A percentile compares a stretch with the other conserved stretches of the same genome.
phyloP scores from a whole-genome alignment of 2,797 vertebrate genomes.

The Pangasius krempfi region DNA sequence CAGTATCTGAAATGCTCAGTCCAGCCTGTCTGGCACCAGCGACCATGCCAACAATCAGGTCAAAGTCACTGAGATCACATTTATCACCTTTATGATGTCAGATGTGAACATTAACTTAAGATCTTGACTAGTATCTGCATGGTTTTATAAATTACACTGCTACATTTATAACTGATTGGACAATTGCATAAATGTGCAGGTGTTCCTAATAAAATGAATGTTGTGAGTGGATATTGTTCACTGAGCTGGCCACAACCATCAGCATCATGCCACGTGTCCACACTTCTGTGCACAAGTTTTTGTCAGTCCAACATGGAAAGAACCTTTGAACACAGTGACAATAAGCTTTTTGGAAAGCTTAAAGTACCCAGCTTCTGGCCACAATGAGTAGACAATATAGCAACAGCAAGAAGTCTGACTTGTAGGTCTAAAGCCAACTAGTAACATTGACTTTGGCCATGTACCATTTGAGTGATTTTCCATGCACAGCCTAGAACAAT shows the following conservation, averaged over 20 bases:
- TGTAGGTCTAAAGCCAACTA: slow-evolving; percentile 6
- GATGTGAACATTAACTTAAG: not conserved
- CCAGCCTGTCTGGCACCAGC: not conserved
- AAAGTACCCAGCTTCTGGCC: not conserved
- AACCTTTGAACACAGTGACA: not conserved
- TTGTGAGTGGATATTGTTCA: not conserved
- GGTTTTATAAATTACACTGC: not conserved
- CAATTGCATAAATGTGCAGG: not conserved
- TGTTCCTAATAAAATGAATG: not conserved
- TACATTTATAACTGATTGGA: not conserved
- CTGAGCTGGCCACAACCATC: not conserved
- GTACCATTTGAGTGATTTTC: not conserved
- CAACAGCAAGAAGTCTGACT: not conserved
- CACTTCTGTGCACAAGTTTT: not conserved
- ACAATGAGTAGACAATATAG: not conserved
- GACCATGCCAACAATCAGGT: not conserved
- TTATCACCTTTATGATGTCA: not conserved
- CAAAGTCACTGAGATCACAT: not conserved
- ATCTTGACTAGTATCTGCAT: not conserved
- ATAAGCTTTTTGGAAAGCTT: not conserved
- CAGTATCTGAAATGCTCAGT: not conserved
- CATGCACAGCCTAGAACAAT: slow-evolving; percentile 9
- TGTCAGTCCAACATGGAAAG: not conserved
- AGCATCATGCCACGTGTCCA: not conserved
- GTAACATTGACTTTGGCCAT: slow-evolving; percentile 14